These are phyloP conservation scores for Crambe crambe DNA, from an alignment of 37 sponge, comb jelly and placozoan species.

Conservation along the genomic window DNA sequence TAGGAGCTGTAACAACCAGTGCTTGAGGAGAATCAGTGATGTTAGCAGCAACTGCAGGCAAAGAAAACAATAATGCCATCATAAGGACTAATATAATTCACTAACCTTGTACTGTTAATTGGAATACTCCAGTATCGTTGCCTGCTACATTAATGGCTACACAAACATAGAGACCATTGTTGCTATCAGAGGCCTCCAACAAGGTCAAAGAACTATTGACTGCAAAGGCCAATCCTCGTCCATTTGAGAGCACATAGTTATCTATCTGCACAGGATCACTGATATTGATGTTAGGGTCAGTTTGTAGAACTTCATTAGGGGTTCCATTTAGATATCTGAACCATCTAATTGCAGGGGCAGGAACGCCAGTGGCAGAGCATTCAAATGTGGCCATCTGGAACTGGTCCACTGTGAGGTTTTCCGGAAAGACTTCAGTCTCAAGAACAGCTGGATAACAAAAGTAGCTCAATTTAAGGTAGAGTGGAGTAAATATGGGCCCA, in stretches of 20 bases:
- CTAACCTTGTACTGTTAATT: not conserved
- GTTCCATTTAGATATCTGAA: conserved; percentile 5
- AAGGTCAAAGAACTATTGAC: not conserved
- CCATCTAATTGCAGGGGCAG: conserved; percentile 43
- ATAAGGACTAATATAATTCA: no score
- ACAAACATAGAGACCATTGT: not conserved
- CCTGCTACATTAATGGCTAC: not conserved
- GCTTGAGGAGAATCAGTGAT: not conserved
- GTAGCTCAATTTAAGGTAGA: no score
- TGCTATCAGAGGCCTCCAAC: not conserved
- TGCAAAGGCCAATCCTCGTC: not conserved
- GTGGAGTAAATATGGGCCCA: no score
- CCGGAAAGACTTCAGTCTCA: not conserved
- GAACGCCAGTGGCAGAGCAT: conserved; percentile 46
- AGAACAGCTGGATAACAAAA: not conserved
- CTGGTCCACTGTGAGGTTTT: not conserved
- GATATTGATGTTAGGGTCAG: not conserved
- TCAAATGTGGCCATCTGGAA: not conserved
- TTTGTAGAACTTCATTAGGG: not conserved
- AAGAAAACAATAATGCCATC: not conserved
- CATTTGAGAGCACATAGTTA: not conserved
- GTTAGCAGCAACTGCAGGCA: conserved; percentile 15
- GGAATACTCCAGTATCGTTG: not conserved
- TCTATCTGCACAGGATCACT: not conserved
- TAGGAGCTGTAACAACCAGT: not conserved